Base-by-base conservation (phyloP, 35 echinoderm and acorn worm genomes). In the Chiridota heheva region DNA sequence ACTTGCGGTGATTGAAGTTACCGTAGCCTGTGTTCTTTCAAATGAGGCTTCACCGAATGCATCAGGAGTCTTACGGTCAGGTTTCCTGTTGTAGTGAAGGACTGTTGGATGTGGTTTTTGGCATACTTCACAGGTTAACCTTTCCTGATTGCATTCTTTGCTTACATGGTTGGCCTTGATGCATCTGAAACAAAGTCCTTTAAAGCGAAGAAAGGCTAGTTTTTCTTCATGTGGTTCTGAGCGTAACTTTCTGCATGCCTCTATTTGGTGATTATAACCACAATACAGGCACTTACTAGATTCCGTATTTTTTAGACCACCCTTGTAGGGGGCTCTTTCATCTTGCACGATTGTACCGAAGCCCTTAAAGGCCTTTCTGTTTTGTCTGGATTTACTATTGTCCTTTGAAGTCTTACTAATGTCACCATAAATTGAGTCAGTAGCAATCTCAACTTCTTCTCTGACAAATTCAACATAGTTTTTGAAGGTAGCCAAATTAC, bases 151-250 rank as follows among this genome's bases (percentile, higher is more conserved):
- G 34, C 81, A 84, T 10, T 70, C 67, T 57, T 59, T 70, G 31
- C 63, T 72, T 13, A 70, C 1, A 31, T 84, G 81, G 27, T 69
- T 69, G 18, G 7, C 32, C 24, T 33, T 53, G 0, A 84, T 47
- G 31, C 81, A 84, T 47, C 44, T 41, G 48, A 71, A 84, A 35
- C 67, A 72, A 16, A 84, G 32, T 1, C 67, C 81, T 43, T 84
- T 72, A 41, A 67, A 72, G 36, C 44, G 63, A 36, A 72, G 63
- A 16, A 84, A 71, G 20, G 38, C 12, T 29, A 67, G 35, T 40
- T 82, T 82, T n/a, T 67, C 78, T 42, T 46, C 27, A 46, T 67
- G 41, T 44, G 59, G 18, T 67, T 81, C 67, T 2, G 56, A 10
- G 29, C 41, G 36, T 17, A 82, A 53, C 28, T 40, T 6, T 41